Evolutionary conservation across 2,797 vertebrate genomes (phyloP), one percentile per base, ranked within the genome.

Genomic region (Leptatherina wallacei): DNA sequence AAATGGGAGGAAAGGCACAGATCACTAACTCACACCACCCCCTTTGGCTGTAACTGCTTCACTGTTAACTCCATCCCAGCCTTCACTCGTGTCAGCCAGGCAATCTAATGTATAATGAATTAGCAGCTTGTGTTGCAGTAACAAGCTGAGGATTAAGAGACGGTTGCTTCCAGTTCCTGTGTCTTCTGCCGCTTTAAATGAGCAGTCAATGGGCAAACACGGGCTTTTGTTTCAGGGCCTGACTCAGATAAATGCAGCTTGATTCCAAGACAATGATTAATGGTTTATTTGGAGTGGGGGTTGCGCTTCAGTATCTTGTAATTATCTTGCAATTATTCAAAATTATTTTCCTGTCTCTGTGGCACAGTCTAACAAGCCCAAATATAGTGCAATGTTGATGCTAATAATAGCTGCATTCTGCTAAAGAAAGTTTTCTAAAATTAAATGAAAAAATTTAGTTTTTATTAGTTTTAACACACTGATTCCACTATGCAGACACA

Each of bases 111-210:
- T 81, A 84, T 85, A 84, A 88, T 85, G 78, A 88, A 90, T 87
- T 83, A 88, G 85, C 82, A 82, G 84, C 83, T 85, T 75, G 85
- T 87, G 75, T 82, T 86, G 82, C 87, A 83, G 66, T 77, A 81
- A 86, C 73, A 84, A 85, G 69, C 66, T 30, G 73, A 75, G 71
- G 77, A 84, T 81, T 22, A 63, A 83, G 65, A 70, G 77, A 84
- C 32, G 74, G 80, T 62, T 65, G 40, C 42, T 58, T 79, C 78
- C 84, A 82, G 69, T 77, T 82, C 82, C 49, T 74, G 80, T 36
- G 64, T 77, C 71, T 77, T 73, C 80, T 9, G 27, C 52, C 57
- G 71, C 65, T 78, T 63, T 67, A 73, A 81, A 73, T 55, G 70
- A 73, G 75, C 78, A 73, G 66, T 64, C 14, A 36, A 51, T 63